Conservation (phyloP, 1,140 invertebrate genomes). For the Tetragonula clypearis region DNA sequence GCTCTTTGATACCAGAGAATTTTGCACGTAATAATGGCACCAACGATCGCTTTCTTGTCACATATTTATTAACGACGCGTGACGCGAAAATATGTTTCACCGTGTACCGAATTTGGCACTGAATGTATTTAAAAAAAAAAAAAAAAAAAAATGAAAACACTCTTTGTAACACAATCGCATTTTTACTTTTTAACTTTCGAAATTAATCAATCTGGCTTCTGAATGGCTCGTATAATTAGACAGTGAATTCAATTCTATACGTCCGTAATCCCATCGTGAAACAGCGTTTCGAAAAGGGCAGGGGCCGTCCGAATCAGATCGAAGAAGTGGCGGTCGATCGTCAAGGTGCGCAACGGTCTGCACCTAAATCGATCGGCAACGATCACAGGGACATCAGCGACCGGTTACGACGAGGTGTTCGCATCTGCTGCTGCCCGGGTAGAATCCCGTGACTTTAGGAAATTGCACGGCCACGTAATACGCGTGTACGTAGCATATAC, state of each 20-base stretch:
- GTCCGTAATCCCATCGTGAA: neutral
- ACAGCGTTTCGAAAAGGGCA: no score
- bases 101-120: no score
- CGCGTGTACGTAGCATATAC: slow-evolving; percentile 15
- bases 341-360: neutral
- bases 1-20: no score
- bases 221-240: neutral
- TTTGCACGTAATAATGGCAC: no score
- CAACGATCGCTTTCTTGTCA: no score
- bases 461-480: slow-evolving; percentile 37
- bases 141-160: no score
- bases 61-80: no score
- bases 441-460: slow-evolving; percentile 49
- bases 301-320: neutral
- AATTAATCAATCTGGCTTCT: neutral
- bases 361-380: slow-evolving; percentile 13
- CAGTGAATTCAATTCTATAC: no score
- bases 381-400: neutral
- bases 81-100: no score
- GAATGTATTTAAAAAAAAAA: no score
- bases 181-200: neutral
- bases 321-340: neutral
- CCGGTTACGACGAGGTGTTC: slow-evolving; percentile 7
- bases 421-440: slow-evolving; percentile 7
- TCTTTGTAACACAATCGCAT: no score